Percentiles rank a stretch among this genome's conserved stretches.
These are phyloP conservation scores for Temnothorax longispinosus DNA, from an alignment of 1,140 invertebrate species.

Conservation along the genomic window DNA sequence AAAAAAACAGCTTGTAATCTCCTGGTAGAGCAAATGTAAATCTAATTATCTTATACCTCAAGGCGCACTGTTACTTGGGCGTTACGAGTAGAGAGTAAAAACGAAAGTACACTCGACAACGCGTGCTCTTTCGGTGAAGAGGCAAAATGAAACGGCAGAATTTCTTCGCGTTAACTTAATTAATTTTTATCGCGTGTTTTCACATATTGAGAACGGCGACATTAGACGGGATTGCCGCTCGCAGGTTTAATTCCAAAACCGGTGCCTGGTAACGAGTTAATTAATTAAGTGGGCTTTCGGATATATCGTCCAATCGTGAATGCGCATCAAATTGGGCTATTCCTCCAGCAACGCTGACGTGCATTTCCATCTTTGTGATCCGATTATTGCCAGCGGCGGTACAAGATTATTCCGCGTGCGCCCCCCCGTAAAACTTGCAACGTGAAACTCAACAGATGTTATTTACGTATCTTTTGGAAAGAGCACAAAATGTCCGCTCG, in stretches of 20 bases:
- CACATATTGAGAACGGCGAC: background rate
- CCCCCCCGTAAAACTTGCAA: background rate
- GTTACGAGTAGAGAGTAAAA: background rate
- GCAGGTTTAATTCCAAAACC: constrained; percentile 28
- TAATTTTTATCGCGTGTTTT: constrained; percentile 25
- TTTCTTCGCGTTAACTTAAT: background rate
- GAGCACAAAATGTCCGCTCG: background rate
- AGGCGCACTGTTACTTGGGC: background rate
- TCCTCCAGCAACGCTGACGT: background rate
- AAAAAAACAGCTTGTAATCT: background rate
- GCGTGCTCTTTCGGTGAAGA: background rate
- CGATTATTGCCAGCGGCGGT: background rate
- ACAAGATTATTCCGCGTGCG: background rate
- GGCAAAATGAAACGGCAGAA: background rate
- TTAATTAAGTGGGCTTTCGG: constrained; percentile 30
- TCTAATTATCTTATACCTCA: background rate
- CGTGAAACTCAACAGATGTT: background rate
- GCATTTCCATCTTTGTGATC: constrained; percentile 7
- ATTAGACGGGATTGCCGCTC: background rate
- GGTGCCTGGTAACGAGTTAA: constrained; percentile 20
- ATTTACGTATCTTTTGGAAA: background rate
- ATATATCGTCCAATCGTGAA: background rate
- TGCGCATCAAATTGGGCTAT: constrained; percentile 16
- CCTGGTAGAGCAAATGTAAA: background rate
- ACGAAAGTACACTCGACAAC: background rate